phyloP scores from a whole-genome alignment of 2,888 invertebrate genomes.

The Parascotia fuliginaria region DNA sequence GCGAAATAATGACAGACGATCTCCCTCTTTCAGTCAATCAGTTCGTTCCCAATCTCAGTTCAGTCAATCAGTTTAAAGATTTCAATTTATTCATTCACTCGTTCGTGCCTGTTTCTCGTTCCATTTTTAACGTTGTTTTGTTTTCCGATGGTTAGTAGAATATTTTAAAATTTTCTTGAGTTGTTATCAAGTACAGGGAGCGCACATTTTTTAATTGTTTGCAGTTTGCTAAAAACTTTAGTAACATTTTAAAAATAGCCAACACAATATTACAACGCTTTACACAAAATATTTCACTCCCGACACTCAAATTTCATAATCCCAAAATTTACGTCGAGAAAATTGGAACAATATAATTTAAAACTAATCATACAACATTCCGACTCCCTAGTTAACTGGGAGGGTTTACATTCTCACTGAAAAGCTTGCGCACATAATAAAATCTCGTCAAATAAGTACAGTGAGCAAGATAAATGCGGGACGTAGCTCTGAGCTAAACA shows the following conservation, averaged over 20 bases:
- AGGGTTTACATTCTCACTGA: conserved; percentile 25
- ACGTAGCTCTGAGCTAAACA: conserved; percentile 44
- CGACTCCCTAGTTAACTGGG: conserved; percentile 15
- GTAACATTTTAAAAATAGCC: background rate
- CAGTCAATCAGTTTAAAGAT: conserved; percentile 36
- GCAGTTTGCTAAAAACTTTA: background rate
- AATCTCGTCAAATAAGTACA: conserved; percentile 63
- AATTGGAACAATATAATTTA: conserved; percentile 52
- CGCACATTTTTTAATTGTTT: no score
- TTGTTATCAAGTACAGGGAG: no score
- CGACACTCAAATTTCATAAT: conserved; percentile 24
- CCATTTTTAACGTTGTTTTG: conserved; percentile 8
- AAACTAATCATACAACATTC: conserved; percentile 49
- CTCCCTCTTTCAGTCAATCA: conserved; percentile 31
- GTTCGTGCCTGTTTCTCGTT: conserved; percentile 18
- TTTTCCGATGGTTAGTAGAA: background rate
- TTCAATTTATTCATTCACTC: conserved; percentile 37
- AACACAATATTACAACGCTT: background rate
- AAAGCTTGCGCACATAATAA: conserved; percentile 64
- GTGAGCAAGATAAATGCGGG: conserved; percentile 54
- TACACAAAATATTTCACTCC: background rate
- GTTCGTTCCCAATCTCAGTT: conserved; percentile 22
- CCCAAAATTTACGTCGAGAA: conserved; percentile 33
- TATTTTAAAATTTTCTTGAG: background rate
- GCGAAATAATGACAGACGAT: conserved; percentile 43